Evolutionary conservation across 92 coral and sea anemone species (phyloP).

Genomic region (Heteractis magnifica): DNA sequence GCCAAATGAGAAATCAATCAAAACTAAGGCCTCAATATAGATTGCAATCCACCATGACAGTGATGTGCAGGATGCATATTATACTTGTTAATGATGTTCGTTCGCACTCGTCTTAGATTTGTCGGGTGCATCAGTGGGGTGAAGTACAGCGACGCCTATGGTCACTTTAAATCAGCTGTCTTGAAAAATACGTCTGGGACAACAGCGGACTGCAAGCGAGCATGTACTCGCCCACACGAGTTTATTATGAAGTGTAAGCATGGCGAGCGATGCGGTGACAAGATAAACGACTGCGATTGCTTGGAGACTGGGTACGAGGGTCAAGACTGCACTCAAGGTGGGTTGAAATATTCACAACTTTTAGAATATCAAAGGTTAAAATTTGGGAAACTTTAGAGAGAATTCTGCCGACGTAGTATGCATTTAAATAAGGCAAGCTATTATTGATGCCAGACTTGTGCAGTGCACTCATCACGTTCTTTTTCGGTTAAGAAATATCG

Average conservation of each 20-base stretch:
- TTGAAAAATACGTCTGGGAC: conserved; percentile 38
- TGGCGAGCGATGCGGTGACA: conserved; percentile 40
- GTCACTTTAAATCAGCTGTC: conserved; percentile 32
- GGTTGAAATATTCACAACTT: background rate
- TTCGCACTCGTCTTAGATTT: conserved; percentile 11
- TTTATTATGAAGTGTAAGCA: conserved; percentile 44
- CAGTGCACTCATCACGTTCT: no score
- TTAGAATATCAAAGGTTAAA: background rate
- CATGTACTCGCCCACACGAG: conserved; percentile 44
- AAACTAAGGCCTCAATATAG: background rate
- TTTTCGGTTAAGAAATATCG: no score
- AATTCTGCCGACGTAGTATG: background rate
- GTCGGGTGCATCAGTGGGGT: conserved; percentile 45
- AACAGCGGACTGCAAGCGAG: conserved; percentile 46
- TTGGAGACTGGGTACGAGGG: conserved; percentile 70
- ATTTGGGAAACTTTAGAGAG: background rate
- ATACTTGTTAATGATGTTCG: background rate
- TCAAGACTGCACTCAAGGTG: conserved; percentile 41
- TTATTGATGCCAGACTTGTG: no score
- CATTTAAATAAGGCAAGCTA: no score
- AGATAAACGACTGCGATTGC: conserved; percentile 65
- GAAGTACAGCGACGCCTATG: conserved; percentile 32
- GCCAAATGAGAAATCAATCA: conserved; percentile 28
- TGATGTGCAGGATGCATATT: background rate
- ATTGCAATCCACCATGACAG: background rate